These are phyloP conservation scores for Uloborus plumipes DNA, from an alignment of 2,888 invertebrate genomes.

Conservation along the genomic window DNA sequence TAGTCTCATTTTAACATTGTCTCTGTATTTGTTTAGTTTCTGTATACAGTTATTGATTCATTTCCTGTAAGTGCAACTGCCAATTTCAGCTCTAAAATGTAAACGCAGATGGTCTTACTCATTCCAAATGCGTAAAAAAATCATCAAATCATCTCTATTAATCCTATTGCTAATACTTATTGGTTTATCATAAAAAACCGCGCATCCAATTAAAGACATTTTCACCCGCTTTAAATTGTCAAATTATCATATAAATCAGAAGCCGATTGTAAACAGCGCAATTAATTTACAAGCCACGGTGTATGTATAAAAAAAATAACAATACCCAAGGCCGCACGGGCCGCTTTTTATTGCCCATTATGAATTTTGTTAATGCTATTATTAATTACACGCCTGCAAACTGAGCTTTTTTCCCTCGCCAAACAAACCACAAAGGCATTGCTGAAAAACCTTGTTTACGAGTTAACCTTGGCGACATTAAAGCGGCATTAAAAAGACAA, in stretches of 20 bases:
- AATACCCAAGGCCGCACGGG: conserved; percentile 35
- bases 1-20: too few species aligned
- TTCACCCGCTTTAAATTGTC: conserved; percentile 21
- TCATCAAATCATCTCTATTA: too few species aligned
- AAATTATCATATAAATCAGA: conserved; percentile 36
- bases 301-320: neutral
- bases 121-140: too few species aligned
- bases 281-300: neutral
- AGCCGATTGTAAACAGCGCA: conserved; percentile 29
- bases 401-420: neutral
- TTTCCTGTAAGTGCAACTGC: too few species aligned
- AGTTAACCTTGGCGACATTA: conserved; percentile 31
- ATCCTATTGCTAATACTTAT: too few species aligned
- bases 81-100: too few species aligned
- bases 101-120: too few species aligned
- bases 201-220: conserved; percentile 21
- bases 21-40: too few species aligned
- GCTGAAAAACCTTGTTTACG: conserved; percentile 22
- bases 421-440: neutral
- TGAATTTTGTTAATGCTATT: conserved; percentile 10
- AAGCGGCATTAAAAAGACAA: neutral
- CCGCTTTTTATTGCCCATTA: conserved; percentile 23
- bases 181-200: neutral
- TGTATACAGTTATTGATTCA: too few species aligned
- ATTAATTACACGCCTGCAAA: neutral